A percentile compares a stretch with the other conserved stretches of the same genome.
phyloP scores from a whole-genome alignment of 2,797 vertebrate genomes.

The Sphaeramia orbicularis region DNA sequence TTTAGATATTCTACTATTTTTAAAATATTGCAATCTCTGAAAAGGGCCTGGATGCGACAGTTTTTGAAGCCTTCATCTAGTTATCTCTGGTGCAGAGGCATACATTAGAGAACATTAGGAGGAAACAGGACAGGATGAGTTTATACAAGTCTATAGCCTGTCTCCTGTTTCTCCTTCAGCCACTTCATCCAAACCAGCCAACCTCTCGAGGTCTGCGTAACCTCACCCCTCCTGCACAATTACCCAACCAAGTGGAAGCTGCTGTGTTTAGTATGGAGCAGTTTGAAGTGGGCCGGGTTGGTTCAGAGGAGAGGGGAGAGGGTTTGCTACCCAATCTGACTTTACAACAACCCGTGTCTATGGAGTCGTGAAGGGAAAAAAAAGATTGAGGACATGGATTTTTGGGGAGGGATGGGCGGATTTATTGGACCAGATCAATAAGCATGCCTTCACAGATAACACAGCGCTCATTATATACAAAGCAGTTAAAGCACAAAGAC shows the following conservation, averaged over 20 bases:
- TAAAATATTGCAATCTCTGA: too few relatives aligned
- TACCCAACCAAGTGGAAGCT: slow-evolving; percentile 67
- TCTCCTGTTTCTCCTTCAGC: slow-evolving; percentile 48
- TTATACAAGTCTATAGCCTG: slow-evolving; percentile 58
- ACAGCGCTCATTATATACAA: slow-evolving; percentile 15
- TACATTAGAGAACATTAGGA: too few relatives aligned
- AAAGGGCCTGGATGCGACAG: too few relatives aligned
- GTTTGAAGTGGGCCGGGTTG: slow-evolving; percentile 23
- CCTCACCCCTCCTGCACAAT: slow-evolving; percentile 72
- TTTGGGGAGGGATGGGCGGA: slow-evolving; percentile 11
- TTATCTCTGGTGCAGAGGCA: too few relatives aligned
- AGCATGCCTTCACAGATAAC: slow-evolving; percentile 44
- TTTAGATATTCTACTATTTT: too few relatives aligned
- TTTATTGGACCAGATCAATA: slow-evolving; percentile 55
- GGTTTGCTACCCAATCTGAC: slow-evolving; percentile 24
- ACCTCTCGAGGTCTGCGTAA: slow-evolving; percentile 60
- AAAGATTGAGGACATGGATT: slow-evolving; percentile 56
- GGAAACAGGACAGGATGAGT: slow-evolving; percentile 18
- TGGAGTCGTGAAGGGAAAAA: slow-evolving; percentile 13
- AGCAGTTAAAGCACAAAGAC: slow-evolving; percentile 14
- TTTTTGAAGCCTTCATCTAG: too few relatives aligned
- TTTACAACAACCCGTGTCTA: background rate
- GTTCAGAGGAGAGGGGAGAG: slow-evolving; percentile 1
- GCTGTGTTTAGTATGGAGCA: slow-evolving; percentile 56
- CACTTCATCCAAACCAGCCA: slow-evolving; percentile 46